phyloP scores from a whole-genome alignment of 2,113 vertebrate species.

The Smithornis capensis region DNA sequence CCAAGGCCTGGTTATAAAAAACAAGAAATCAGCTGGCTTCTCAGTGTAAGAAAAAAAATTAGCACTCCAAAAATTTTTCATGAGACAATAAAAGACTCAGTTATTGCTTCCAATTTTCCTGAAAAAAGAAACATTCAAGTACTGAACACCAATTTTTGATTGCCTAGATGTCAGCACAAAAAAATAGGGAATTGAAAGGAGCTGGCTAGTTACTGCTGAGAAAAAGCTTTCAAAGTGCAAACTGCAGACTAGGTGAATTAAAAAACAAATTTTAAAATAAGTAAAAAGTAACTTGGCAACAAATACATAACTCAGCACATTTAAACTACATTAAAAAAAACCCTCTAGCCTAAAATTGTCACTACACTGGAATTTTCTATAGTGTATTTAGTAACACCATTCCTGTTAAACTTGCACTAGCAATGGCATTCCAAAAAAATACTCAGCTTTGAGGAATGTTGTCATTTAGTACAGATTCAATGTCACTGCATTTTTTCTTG shows the following conservation, averaged over 20 bases:
- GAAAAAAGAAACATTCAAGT: neutral
- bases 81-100: neutral
- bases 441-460: neutral
- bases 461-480: neutral
- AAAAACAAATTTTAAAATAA: neutral
- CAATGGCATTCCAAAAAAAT: neutral
- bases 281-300: neutral
- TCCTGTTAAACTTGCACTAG: neutral
- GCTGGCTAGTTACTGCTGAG: neutral
- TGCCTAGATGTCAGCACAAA: neutral
- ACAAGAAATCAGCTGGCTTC: neutral
- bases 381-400: neutral
- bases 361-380: neutral
- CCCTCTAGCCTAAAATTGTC: neutral
- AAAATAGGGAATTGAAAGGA: neutral
- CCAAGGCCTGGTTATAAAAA: constrained; percentile 78
- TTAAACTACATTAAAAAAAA: neutral
- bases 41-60: neutral
- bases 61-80: neutral
- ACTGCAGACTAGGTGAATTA: neutral
- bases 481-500: neutral
- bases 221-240: neutral
- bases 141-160: neutral
- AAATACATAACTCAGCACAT: neutral
- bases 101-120: neutral